phyloP scores from a whole-genome alignment of 2,888 invertebrate species.

The Cheilosia vernalis region DNA sequence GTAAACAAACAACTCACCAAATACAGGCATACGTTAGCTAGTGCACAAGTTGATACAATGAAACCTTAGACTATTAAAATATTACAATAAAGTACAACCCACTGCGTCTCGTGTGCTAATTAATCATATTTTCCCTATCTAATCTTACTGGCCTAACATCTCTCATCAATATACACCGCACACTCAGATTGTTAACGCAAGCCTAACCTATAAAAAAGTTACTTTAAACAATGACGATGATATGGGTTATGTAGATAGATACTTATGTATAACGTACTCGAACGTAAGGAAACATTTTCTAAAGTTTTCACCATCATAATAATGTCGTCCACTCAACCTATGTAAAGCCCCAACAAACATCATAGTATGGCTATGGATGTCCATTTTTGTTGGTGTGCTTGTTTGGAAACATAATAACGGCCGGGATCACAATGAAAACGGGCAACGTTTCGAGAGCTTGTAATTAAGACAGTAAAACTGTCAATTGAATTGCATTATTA shows the following conservation, averaged over 20 bases:
- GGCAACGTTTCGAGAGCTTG: conserved; percentile 51
- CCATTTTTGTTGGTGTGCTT: conserved; percentile 19
- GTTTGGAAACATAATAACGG: conserved; percentile 51
- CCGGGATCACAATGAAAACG: conserved; percentile 27
- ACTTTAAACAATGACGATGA: conserved; percentile 63
- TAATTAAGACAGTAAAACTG: conserved; percentile 72
- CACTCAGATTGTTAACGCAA: conserved; percentile 55
- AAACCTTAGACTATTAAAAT: too few species aligned
- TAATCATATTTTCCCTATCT: conserved; percentile 61
- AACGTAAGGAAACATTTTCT: conserved; percentile 27
- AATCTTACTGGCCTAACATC: too few species aligned
- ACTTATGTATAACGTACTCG: neutral
- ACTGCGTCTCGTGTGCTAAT: conserved; percentile 54
- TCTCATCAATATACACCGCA: too few species aligned
- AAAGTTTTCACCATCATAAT: conserved; percentile 62
- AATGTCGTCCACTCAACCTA: conserved; percentile 60
- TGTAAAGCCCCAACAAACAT: conserved; percentile 53
- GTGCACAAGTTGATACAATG: too few species aligned
- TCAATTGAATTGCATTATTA: conserved; percentile 75
- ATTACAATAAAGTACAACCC: neutral
- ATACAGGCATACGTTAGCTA: too few species aligned
- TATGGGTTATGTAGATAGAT: neutral
- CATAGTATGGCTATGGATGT: neutral
- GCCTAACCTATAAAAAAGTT: conserved; percentile 47
- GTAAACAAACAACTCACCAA: too few species aligned